Conservation (phyloP, 2,888 invertebrate species). For the Melipona bicolor region DNA sequence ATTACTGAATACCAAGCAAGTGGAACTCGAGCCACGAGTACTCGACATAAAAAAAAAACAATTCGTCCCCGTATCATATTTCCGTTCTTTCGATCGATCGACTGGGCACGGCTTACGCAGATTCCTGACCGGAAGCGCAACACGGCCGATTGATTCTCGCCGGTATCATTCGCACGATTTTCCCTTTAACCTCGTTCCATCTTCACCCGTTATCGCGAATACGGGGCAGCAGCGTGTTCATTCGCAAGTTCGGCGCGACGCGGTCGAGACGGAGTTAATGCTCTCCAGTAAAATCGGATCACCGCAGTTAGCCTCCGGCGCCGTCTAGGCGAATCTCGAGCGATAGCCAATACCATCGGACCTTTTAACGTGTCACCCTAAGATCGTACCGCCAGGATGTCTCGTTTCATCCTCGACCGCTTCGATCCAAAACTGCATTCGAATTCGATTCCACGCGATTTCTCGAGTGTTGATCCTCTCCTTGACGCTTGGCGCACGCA, state of each 20-base stretch:
- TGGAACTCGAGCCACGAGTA: too few relatives aligned
- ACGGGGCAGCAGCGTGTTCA: background rate
- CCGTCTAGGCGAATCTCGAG: conserved; percentile 15
- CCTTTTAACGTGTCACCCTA: conserved; percentile 36
- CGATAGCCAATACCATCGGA: conserved; percentile 7
- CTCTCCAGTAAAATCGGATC: conserved; percentile 7
- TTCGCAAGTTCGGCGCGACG: conserved; percentile 5
- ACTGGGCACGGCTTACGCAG: background rate
- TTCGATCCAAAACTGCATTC: background rate
- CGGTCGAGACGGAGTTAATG: conserved; percentile 15
- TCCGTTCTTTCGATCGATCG: background rate
- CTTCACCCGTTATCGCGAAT: background rate
- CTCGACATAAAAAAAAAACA: too few relatives aligned
- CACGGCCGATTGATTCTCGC: background rate
- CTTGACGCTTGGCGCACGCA: background rate
- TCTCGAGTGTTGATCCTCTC: background rate
- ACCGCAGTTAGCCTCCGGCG: background rate
- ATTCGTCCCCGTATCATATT: background rate
- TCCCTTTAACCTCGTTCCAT: background rate
- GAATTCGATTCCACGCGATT: background rate
- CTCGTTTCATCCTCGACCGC: conserved; percentile 26
- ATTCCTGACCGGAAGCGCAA: background rate
- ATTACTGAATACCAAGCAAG: too few relatives aligned
- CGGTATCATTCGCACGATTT: background rate
- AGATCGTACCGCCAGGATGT: conserved; percentile 24